These are phyloP conservation scores for Manis pentadactyla DNA, from an alignment of 2,797 vertebrate genomes.

Conservation along the genomic window DNA sequence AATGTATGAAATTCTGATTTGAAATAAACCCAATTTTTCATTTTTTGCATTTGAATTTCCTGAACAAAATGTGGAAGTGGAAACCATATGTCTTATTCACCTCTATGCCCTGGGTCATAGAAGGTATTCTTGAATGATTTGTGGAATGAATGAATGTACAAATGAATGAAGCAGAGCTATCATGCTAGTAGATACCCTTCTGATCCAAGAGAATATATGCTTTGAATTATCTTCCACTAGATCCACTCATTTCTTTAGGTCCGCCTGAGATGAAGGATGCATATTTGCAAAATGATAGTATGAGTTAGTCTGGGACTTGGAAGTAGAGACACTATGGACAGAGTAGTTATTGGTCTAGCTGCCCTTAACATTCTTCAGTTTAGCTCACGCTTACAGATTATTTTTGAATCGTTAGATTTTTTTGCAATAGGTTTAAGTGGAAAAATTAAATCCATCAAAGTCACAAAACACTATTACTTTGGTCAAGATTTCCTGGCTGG, in stretches of 20 bases:
- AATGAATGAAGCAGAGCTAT: neutral
- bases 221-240: neutral
- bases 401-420: slow-evolving; percentile 39
- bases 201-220: neutral
- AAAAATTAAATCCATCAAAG: slow-evolving; percentile 34
- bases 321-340: neutral
- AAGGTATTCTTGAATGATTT: neutral
- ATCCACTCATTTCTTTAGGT: neutral
- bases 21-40: neutral
- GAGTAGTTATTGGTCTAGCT: neutral
- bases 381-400: neutral
- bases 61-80: neutral
- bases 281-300: neutral
- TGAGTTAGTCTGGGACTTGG: neutral
- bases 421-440: slow-evolving; percentile 23
- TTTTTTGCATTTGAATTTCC: neutral
- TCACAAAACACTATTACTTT: neutral
- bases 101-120: neutral
- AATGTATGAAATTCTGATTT: neutral
- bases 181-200: neutral
- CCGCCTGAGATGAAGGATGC: neutral
- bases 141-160: neutral
- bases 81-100: neutral
- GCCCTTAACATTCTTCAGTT: neutral
- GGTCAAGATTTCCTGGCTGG: neutral